Evolutionary conservation across 2,888 invertebrate species (phyloP), one percentile per base, ranked within the genome.

Genomic region (Mimas tiliae): DNA sequence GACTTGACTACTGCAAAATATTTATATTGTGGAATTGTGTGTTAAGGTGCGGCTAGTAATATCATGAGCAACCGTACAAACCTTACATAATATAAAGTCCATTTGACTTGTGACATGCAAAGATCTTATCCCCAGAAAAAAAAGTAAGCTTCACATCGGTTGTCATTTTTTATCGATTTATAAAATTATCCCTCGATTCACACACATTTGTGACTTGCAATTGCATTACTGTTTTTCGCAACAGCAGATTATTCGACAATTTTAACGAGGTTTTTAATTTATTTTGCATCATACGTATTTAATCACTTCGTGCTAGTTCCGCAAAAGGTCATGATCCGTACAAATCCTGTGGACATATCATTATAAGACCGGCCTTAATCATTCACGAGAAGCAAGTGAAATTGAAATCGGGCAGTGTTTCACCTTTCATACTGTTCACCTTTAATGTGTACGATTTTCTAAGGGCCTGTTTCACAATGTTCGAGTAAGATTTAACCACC

Each of bases 301-400:
- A 58, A 58, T 58, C 58, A 58, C 58, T 58, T 58, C 19, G 58
- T 58, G 19, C 58, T 58, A 19, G 58, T 58, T 58, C 58, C 58
- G 58, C 42, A 58, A 58, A 58, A 58, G 58, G 58, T 58, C 58
- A 58, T 38, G n/a, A 38, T 38, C 3, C 58, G 19, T 42, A 58
- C 19, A 38, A 38, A 16, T 38, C 38, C 38, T 9, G 19, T 19
- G 50, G 19, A n/a, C 50, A 19, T 50, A 19, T 50, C 19, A 50
- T 50, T 50, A 50, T 19, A 50, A 50, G 19, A 19, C 7, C 9
- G 50, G 19, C 16, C 58, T 38, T 42, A 58, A 58, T 42, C 9
- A 58, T 58, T 38, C 42, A 19, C 19, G 38, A 1, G 42, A 6
- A 42, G 38, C 12, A 34, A 34, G 16, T 55, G 48, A n/a, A 48